Base-by-base conservation (phyloP, 92 coral and sea anemone genomes). In the Zoanthus solanderi region DNA sequence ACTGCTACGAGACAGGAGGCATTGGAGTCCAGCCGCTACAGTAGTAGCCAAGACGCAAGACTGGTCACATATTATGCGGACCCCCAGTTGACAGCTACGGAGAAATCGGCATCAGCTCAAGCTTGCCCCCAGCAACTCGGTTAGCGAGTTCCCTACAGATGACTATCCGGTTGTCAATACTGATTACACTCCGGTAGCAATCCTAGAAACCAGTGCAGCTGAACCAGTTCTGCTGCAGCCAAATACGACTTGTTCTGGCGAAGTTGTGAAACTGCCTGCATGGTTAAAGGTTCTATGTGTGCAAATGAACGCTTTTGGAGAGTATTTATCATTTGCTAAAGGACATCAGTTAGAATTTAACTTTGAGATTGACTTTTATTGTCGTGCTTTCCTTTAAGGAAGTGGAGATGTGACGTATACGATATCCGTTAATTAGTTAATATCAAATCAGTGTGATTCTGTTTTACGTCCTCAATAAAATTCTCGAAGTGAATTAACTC, bases 101-200 rank as follows among this genome's bases (percentile, higher is more conserved):
- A 69, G 87, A 71, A 69, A 83, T 31, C 58, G 79, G n/a, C 87
- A 72, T 29, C 87, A 83, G 12, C 75, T 87, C 17, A 79, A 79
- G 63, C 47, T 78, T 2, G 66, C 69, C 69, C 69, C 69, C 69
- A 1, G 69, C 31, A 63, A 63, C 29, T 63, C 69, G 10, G 69
- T 17, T 63, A 63, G 69, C 32, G 31, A 63, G 9, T 7, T 63
- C 10, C 69, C 68, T n/a, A n/a, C 69, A 63, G 69, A 63, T 63
- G 69, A 63, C 2, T 9, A 63, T 9, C 69, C 69, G 9, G 32
- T 63, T 63, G 4, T 63, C 69, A 63, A 63, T 29, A 2, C n/a
- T n/a, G n/a, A 63, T 30, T n/a, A 63, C 69, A n/a, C 28, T 63
- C 69, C 32, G 10, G 32, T 63, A 28, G 69, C 53, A 34, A 30